Conservation (phyloP, 2,888 invertebrate species). For the Scaptomyza parva region DNA sequence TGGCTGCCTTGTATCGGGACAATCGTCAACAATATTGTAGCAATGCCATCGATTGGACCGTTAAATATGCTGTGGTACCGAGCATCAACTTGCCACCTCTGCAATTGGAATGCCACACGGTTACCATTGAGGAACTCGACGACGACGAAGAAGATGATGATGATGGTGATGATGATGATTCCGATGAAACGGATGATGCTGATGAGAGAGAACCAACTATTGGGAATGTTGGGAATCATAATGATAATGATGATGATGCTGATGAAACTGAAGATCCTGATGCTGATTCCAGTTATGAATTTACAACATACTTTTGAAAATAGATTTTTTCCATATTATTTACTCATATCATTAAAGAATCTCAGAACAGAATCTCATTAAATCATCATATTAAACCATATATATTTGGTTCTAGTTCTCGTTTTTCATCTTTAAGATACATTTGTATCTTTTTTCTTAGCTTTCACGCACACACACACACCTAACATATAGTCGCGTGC, state of each 20-base stretch:
- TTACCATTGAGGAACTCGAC: background rate
- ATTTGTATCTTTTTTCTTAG: background rate
- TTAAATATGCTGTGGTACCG: constrained; percentile 22
- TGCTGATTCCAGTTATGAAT: background rate
- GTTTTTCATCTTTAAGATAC: constrained; percentile 41
- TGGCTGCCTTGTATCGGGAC: constrained; percentile 33
- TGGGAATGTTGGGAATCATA: background rate
- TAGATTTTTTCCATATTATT: too few species aligned
- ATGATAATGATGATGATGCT: background rate
- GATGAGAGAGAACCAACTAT: background rate
- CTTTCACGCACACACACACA: constrained; percentile 4
- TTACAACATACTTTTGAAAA: constrained; percentile 1
- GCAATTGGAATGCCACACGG: background rate
- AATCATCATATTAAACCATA: constrained; percentile 33
- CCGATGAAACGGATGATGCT: background rate
- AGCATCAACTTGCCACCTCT: background rate
- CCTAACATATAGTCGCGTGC: constrained; percentile 66
- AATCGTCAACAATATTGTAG: constrained; percentile 9
- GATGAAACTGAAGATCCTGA: background rate
- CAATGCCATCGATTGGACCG: constrained; percentile 32
- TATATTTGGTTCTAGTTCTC: background rate
- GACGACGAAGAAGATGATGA: too few species aligned
- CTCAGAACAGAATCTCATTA: too few species aligned
- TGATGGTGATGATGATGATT: background rate
- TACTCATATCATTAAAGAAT: too few species aligned